Conservation (phyloP, 2,797 vertebrate genomes). For the Apogon talboti region DNA sequence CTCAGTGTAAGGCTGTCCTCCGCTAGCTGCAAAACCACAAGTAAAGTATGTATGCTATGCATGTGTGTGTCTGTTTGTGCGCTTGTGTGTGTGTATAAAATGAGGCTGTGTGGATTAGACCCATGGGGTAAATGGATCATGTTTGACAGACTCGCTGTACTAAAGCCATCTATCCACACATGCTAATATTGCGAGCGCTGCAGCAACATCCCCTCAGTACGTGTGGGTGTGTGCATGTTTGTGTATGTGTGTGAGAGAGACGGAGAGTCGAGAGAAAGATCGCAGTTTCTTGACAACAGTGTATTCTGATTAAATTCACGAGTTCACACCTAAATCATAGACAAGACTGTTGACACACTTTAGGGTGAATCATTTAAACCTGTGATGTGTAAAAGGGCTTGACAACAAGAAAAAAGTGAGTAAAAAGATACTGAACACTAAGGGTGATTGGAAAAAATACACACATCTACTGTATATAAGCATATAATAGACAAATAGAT, state of each 20-base stretch:
- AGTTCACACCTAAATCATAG: neutral
- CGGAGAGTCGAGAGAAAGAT: neutral
- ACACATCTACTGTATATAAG: too few species aligned
- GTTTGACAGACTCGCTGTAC: slow-evolving; percentile 82
- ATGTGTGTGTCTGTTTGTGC: slow-evolving; percentile 41
- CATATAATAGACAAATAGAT: too few species aligned
- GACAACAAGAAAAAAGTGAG: too few species aligned
- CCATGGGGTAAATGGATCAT: slow-evolving; percentile 78
- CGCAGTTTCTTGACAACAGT: slow-evolving; percentile 4
- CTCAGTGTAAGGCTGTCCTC: slow-evolving; percentile 37
- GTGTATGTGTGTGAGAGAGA: slow-evolving; percentile 7
- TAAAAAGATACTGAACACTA: too few species aligned
- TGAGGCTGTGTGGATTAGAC: slow-evolving; percentile 65
- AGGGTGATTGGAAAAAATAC: too few species aligned
- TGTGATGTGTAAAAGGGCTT: too few species aligned
- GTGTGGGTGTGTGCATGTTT: slow-evolving; percentile 34
- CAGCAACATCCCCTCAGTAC: slow-evolving; percentile 51
- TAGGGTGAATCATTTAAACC: too few species aligned
- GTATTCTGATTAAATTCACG: neutral
- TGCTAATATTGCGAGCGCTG: slow-evolving; percentile 77
- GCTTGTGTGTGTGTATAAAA: slow-evolving; percentile 29
- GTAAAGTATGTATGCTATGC: slow-evolving; percentile 70
- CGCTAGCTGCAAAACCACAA: slow-evolving; percentile 61
- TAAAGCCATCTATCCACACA: slow-evolving; percentile 82
- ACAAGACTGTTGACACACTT: neutral